These are phyloP conservation scores for Actinopyga echinites DNA, from an alignment of 53 echinoderm and acorn worm genomes.

Conservation along the genomic window DNA sequence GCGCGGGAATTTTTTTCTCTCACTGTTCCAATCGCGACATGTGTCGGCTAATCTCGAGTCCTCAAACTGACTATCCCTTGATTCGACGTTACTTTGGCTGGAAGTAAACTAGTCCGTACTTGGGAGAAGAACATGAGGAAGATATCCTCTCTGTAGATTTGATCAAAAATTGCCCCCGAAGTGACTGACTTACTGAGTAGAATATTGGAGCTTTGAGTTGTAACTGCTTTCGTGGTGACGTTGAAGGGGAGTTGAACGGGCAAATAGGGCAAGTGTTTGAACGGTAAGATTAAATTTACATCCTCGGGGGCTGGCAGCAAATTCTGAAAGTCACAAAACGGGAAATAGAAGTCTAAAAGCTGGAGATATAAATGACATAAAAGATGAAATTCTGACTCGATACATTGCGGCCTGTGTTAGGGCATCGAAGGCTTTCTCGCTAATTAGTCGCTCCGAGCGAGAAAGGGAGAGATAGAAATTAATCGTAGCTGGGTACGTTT, in stretches of 20 bases:
- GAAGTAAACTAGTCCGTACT: no score
- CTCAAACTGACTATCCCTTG: not conserved
- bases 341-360: not conserved
- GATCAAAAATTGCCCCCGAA: slow-evolving; percentile 37
- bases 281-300: slow-evolving; percentile 46
- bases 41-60: slow-evolving; percentile 38
- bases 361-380: slow-evolving; percentile 2
- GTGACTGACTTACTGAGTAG: slow-evolving; percentile 25
- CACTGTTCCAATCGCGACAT: slow-evolving; percentile 34
- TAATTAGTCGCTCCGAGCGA: slow-evolving; percentile 46
- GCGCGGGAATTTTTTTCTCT: slow-evolving; percentile 36
- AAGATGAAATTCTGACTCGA: slow-evolving; percentile 23
- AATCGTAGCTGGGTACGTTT: slow-evolving; percentile 36
- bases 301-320: slow-evolving; percentile 30
- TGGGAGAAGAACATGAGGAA: no score
- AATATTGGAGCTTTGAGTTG: slow-evolving; percentile 17
- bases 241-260: slow-evolving; percentile 1
- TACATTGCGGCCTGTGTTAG: slow-evolving; percentile 9
- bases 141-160: slow-evolving; percentile 14
- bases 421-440: slow-evolving; percentile 39
- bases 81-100: no score
- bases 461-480: slow-evolving; percentile 8
- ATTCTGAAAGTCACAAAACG: slow-evolving; percentile 20
- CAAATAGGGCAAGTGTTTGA: slow-evolving; percentile 47
- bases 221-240: slow-evolving; percentile 32